Conservation (phyloP, 2,113 vertebrate species). For the Ochotona curzoniae region DNA sequence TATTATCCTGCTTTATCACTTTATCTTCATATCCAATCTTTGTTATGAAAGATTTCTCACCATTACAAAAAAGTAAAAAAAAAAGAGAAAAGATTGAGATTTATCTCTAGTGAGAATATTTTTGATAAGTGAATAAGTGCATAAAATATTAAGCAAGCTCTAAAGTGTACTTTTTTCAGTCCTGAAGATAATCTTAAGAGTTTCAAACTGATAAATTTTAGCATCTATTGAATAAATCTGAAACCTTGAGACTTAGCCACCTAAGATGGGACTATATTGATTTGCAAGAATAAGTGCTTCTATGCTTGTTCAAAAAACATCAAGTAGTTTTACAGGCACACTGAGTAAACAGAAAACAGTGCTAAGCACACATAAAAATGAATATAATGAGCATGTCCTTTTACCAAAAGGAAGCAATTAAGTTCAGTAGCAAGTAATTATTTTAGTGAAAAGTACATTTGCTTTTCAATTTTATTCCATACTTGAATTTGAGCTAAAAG, state of each 20-base stretch:
- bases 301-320: constrained; percentile 58
- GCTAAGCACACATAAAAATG: constrained; percentile 44
- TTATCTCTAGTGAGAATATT: constrained; percentile 24
- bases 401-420: constrained; percentile 74
- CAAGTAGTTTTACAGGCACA: constrained; percentile 55
- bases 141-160: constrained; percentile 27
- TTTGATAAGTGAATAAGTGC: constrained; percentile 50
- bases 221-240: constrained; percentile 2
- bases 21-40: neutral
- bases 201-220: constrained; percentile 36
- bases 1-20: neutral
- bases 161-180: neutral
- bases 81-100: constrained; percentile 54
- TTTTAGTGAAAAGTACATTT: constrained; percentile 67
- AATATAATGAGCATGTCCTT: constrained; percentile 59
- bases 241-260: neutral
- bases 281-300: constrained; percentile 55
- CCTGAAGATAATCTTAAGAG: constrained; percentile 20
- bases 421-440: constrained; percentile 65
- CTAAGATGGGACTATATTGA: neutral
- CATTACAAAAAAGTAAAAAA: constrained; percentile 3
- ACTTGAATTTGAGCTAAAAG: constrained; percentile 48
- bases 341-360: constrained; percentile 68
- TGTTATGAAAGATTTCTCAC: constrained; percentile 31
- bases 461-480: constrained; percentile 61